These are phyloP conservation scores for Platalea minor DNA, from an alignment of 2,797 vertebrate species.

Conservation along the genomic window DNA sequence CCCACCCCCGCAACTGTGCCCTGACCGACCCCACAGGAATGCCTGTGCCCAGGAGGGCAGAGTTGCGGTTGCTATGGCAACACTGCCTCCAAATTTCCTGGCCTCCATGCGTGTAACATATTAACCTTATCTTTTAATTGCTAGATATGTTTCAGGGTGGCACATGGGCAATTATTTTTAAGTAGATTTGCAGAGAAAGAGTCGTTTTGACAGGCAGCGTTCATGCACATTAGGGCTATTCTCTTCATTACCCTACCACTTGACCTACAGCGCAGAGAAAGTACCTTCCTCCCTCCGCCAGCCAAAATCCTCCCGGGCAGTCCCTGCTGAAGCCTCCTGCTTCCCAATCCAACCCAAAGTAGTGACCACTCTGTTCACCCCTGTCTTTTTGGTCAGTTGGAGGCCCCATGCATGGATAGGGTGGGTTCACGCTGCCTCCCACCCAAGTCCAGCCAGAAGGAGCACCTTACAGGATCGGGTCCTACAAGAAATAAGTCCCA, in stretches of 20 bases:
- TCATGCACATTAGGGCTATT: background rate
- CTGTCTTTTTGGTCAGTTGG: background rate
- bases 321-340: background rate
- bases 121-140: slow-evolving; percentile 53
- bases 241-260: background rate
- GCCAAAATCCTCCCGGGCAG: background rate
- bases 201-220: slow-evolving; percentile 10
- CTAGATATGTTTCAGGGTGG: slow-evolving; percentile 22
- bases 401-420: background rate
- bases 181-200: slow-evolving; percentile 13
- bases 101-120: background rate
- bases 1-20: background rate
- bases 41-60: slow-evolving; percentile 7
- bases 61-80: slow-evolving; percentile 41
- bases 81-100: slow-evolving; percentile 1
- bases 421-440: background rate
- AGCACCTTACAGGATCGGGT: background rate
- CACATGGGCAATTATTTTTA: slow-evolving; percentile 7
- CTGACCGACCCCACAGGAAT: slow-evolving; percentile 18
- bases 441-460: background rate
- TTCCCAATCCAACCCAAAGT: background rate
- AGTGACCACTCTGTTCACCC: background rate
- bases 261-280: background rate
- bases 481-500: background rate
- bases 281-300: background rate